Conservation (phyloP, 64 coral and sea anemone species). For the Actinia tenebrosa region DNA sequence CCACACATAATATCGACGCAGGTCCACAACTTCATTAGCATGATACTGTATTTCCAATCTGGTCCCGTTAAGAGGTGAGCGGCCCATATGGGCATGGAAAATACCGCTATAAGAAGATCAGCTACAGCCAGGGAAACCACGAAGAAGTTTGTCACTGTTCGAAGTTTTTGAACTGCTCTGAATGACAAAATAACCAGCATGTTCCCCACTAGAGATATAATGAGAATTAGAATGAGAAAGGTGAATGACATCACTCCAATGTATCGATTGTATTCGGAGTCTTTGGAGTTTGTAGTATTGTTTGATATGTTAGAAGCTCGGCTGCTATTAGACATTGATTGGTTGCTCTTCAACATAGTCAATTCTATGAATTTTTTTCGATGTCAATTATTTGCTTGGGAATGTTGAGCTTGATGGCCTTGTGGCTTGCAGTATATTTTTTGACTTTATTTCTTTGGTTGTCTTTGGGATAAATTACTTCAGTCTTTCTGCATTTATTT, state of each 20-base stretch:
- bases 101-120: constrained; percentile 27
- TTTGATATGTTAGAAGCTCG: not conserved
- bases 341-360: not conserved
- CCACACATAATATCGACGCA: constrained; percentile 80
- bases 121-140: constrained; percentile 50
- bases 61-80: constrained; percentile 29
- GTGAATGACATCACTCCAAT: constrained; percentile 34
- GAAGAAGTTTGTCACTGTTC: constrained; percentile 54
- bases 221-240: constrained; percentile 49
- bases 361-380: not conserved
- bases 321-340: not conserved
- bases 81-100: constrained; percentile 54
- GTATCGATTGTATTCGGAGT: not conserved
- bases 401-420: no score
- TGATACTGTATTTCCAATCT: not conserved
- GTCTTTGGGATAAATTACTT: no score
- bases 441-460: not conserved
- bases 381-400: not conserved
- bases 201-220: constrained; percentile 50
- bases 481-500: no score
- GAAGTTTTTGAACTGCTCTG: constrained; percentile 37
- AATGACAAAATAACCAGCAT: constrained; percentile 45
- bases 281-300: not conserved
- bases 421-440: not conserved
- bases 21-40: constrained; percentile 49